Conservation (phyloP, 2,888 invertebrate species). For the Acanthacorydalis orientalis region DNA sequence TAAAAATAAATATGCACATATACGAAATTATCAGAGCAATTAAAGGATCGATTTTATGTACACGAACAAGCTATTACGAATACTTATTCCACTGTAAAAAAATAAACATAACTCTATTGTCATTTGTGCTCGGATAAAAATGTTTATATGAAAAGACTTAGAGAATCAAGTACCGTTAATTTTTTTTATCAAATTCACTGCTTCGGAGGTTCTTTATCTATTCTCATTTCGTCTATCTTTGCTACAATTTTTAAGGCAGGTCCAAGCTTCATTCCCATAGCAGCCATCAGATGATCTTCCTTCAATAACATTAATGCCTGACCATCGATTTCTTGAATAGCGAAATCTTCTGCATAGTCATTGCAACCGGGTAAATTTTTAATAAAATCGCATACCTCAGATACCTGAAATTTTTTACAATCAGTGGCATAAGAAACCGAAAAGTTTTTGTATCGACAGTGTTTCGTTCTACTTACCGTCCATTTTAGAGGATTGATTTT, state of each 20-base stretch:
- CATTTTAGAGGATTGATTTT: constrained; percentile 46
- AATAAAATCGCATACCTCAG: constrained; percentile 81
- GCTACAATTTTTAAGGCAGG: constrained; percentile 92
- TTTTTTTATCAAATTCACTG: constrained; percentile 11
- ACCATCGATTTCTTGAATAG: constrained; percentile 90
- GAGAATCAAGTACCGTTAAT: no score
- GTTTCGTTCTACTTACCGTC: constrained; percentile 35
- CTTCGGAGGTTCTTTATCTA: constrained; percentile 34
- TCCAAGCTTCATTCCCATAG: constrained; percentile 89
- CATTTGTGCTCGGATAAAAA: no score
- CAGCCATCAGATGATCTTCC: constrained; percentile 86
- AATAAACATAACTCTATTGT: no score
- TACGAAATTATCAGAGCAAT: no score
- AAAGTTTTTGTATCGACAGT: no score
- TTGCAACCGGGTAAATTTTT: constrained; percentile 77
- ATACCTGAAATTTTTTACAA: no score
- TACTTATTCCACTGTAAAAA: no score
- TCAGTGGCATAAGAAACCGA: constrained; percentile 10
- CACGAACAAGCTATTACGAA: no score
- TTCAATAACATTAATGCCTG: constrained; percentile 83
- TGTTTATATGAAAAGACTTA: no score
- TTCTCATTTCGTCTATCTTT: constrained; percentile 68
- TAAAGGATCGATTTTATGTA: no score
- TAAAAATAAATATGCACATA: no score
- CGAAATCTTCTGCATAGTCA: constrained; percentile 87